These are phyloP conservation scores for Pimephales promelas DNA, from an alignment of 2,113 vertebrate species.

Conservation along the genomic window DNA sequence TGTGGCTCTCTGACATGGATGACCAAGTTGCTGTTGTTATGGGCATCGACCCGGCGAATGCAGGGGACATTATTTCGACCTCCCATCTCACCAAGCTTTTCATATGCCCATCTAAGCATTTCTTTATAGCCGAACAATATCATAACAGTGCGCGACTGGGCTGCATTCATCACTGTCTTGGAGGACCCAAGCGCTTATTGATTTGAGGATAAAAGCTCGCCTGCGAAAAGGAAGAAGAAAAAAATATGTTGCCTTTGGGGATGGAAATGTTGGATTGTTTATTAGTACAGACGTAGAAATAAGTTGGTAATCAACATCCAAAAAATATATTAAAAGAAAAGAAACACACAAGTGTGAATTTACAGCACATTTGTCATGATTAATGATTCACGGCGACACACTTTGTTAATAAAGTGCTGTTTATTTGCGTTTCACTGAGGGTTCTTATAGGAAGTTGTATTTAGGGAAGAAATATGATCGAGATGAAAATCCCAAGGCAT, in stretches of 20 bases:
- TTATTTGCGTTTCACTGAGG: constrained; percentile 16
- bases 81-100: constrained; percentile 64
- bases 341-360: constrained; percentile 22
- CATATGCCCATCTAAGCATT: constrained; percentile 70
- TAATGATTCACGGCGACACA: neutral
- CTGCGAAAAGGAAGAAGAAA: constrained; percentile 54
- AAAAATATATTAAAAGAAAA: constrained; percentile 4
- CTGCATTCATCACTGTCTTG: constrained; percentile 78
- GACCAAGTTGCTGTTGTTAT: constrained; percentile 13
- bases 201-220: constrained; percentile 61
- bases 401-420: constrained; percentile 35
- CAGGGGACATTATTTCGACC: constrained; percentile 41
- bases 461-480: constrained; percentile 21
- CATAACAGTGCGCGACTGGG: constrained; percentile 60
- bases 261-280: constrained; percentile 61
- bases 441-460: constrained; percentile 23
- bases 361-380: constrained; percentile 19
- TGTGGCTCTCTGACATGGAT: constrained; percentile 24
- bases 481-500: constrained; percentile 1
- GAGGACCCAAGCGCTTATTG: constrained; percentile 77
- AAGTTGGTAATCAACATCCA: constrained; percentile 32
- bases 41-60: constrained; percentile 36
- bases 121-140: constrained; percentile 76
- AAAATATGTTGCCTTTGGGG: constrained; percentile 67
- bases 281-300: constrained; percentile 36